Base-by-base conservation (phyloP, 92 coral and sea anemone genomes). In the Scolanthus callimorphus region DNA sequence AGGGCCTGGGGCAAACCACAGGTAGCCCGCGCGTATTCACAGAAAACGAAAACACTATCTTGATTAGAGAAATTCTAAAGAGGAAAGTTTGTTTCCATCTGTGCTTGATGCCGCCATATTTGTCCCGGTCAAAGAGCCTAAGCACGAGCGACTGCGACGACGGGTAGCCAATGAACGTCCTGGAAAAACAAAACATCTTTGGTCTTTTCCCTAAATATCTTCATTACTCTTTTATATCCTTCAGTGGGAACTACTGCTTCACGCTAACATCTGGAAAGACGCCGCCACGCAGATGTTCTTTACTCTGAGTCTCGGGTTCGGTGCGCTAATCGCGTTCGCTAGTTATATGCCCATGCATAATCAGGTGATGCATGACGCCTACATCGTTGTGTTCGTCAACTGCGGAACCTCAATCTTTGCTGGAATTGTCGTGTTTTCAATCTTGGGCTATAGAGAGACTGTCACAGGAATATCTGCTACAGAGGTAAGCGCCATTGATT, bases 231-330 rank as follows among this genome's bases (percentile, higher is more conserved):
- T n/a, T n/a, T n/a, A n/a, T 34, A 20, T 31, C 27, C 39, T 61
- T 20, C 68, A 94, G 96, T 94, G 90, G 90, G 63, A 63, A 0
- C 60, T 79, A 31, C 67, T 94, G 17, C 54, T 59, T 20, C 71
- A 88, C 67, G 97, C 96, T 55, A 68, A 88, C 68, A 86, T 88
- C 60, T 92, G 98, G 98, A 92, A 84, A 68, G 98, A 92, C 63
- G 98, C 98, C 28, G 98, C 98, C 21, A 92, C 98, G 11, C 98
- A 92, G 67, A 88, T 92, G 98, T 94, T 94, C 63, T 89, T 94
- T 65, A 94, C 99, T 3, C 90, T 92, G 53, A 92, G 97, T 60
- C 65, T 94, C 71, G 99, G 94, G 17, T 94, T 94, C 70, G 99
- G 99, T 38, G 99, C 99, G 17, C 88, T 94, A 27, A 84, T 83